phyloP scores from a whole-genome alignment of 2,888 invertebrate species.

The Lepidochrysops patricia region DNA sequence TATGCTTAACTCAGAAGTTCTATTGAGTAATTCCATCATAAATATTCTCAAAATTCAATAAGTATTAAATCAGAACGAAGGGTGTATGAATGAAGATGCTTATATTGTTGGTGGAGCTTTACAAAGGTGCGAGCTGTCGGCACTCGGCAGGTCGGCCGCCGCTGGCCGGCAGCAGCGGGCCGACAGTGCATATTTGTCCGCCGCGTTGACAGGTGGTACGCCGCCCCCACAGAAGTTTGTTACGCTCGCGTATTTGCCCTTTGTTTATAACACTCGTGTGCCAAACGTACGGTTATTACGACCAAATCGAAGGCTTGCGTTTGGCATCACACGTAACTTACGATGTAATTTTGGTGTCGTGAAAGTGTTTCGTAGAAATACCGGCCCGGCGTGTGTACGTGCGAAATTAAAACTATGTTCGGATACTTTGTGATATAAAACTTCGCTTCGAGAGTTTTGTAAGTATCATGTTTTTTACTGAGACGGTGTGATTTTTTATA shows the following conservation, averaged over 20 bases:
- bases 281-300: background rate
- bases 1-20: too few species aligned
- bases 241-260: constrained; percentile 58
- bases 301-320: constrained; percentile 24
- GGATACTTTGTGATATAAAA: constrained; percentile 37
- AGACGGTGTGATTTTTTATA: constrained; percentile 16
- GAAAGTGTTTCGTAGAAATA: constrained; percentile 57
- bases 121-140: constrained; percentile 39
- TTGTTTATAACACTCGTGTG: constrained; percentile 61
- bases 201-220: constrained; percentile 62
- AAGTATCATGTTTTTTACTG: constrained; percentile 23
- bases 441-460: constrained; percentile 20
- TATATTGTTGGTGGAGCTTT: constrained; percentile 15
- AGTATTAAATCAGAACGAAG: background rate
- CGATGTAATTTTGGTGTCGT: constrained; percentile 60
- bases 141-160: constrained; percentile 32
- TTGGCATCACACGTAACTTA: constrained; percentile 22
- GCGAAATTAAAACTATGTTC: constrained; percentile 56
- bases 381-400: constrained; percentile 57
- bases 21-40: too few species aligned
- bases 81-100: background rate
- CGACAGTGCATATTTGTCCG: constrained; percentile 65
- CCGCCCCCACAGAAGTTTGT: constrained; percentile 41
- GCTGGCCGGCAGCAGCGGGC: constrained; percentile 34
- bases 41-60: background rate